Percentiles rank a stretch among this genome's conserved stretches.
Evolutionary conservation across 2,888 invertebrate genomes (phyloP).

Genomic region (Perdita meconis): DNA sequence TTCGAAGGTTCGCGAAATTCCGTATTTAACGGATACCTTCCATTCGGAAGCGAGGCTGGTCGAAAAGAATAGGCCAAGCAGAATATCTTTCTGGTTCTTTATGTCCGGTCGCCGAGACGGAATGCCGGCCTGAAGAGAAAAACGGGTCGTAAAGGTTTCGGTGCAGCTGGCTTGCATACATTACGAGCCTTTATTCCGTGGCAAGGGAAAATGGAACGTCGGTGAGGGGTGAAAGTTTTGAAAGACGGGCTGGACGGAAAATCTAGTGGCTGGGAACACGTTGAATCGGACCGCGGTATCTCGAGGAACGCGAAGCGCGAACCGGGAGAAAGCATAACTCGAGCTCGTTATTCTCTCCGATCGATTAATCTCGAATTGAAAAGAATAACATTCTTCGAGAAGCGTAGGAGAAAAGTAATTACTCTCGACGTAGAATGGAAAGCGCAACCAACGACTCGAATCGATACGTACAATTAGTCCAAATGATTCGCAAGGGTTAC

Average conservation of each 20-base stretch:
- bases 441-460: neutral
- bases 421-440: neutral
- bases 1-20: conserved; percentile 52
- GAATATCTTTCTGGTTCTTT: conserved; percentile 68
- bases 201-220: conserved; percentile 53
- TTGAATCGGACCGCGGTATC: conserved; percentile 57
- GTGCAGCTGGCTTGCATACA: conserved; percentile 64
- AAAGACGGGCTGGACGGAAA: conserved; percentile 42
- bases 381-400: neutral
- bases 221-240: conserved; percentile 43
- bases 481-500: no score
- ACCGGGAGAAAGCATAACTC: conserved; percentile 28
- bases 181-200: conserved; percentile 56
- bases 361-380: neutral
- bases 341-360: neutral
- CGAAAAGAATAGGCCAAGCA: conserved; percentile 54
- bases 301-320: conserved; percentile 45
- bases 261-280: conserved; percentile 13
- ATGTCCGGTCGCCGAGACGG: conserved; percentile 54
- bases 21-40: conserved; percentile 63
- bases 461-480: no score
- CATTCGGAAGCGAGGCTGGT: conserved; percentile 37
- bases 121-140: conserved; percentile 43
- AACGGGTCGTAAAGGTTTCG: conserved; percentile 59
- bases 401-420: neutral